Evolutionary conservation across 2,797 vertebrate genomes (phyloP).

Genomic region (Threskiornis aethiopicus): DNA sequence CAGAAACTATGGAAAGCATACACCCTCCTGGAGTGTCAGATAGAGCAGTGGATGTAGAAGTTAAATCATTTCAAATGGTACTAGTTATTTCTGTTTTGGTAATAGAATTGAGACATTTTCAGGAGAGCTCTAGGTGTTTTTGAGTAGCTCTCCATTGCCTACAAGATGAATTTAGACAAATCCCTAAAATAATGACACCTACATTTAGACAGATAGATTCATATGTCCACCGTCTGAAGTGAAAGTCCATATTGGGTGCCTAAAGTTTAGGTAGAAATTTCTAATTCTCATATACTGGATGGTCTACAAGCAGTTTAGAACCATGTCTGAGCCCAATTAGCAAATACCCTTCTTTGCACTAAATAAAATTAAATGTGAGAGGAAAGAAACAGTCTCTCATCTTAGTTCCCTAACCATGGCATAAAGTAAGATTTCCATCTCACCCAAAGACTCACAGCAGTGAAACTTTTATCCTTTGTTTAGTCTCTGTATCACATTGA

Average conservation of each 20-base stretch:
- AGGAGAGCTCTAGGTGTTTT: neutral
- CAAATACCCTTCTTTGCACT: neutral
- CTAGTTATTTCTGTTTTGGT: neutral
- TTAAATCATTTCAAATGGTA: neutral
- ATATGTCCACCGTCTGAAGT: neutral
- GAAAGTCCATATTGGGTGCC: neutral
- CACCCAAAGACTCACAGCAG: neutral
- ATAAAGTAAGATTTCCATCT: neutral
- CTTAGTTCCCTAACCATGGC: neutral
- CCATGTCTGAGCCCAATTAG: neutral
- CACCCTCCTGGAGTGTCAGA: neutral
- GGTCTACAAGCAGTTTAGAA: neutral
- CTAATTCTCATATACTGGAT: neutral
- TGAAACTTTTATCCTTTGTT: neutral
- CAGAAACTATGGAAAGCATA: neutral
- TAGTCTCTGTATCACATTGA: neutral
- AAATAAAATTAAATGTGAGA: neutral
- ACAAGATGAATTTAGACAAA: neutral
- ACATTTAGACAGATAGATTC: neutral
- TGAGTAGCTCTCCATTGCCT: neutral
- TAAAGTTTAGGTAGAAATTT: neutral
- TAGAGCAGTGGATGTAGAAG: neutral
- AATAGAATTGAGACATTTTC: neutral
- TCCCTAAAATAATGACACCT: neutral
- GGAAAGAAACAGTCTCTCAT: neutral